phyloP scores from a whole-genome alignment of 2,797 vertebrate genomes.

The Hippopotamyrus pictus region DNA sequence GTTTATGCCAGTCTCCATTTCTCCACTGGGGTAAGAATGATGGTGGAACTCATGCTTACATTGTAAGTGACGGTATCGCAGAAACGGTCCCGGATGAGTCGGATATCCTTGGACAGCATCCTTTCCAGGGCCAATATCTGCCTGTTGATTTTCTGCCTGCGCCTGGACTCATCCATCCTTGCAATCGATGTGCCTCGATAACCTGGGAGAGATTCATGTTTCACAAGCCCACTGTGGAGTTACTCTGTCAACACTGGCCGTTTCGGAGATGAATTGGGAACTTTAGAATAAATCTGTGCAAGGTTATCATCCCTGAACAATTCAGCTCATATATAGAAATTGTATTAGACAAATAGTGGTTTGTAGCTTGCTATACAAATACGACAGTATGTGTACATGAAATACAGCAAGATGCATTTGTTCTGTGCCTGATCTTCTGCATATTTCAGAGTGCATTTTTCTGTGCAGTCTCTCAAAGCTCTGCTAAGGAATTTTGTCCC shows the following conservation, averaged over 20 bases:
- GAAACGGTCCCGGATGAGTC: constrained; percentile 48
- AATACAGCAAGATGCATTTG: neutral
- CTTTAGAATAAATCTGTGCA: neutral
- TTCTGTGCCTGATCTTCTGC: neutral
- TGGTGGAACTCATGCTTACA: constrained; percentile 29
- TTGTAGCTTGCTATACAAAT: neutral
- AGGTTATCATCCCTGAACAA: neutral
- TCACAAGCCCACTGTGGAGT: neutral
- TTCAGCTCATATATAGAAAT: neutral
- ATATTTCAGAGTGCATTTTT: neutral
- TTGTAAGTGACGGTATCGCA: constrained; percentile 59
- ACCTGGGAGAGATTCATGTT: constrained; percentile 28
- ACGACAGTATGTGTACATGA: neutral
- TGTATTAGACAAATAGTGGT: neutral
- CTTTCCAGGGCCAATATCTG: constrained; percentile 44
- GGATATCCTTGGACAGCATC: constrained; percentile 40
- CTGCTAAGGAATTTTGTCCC: neutral
- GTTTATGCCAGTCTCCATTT: neutral
- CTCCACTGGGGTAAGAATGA: neutral
- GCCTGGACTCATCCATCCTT: constrained; percentile 50
- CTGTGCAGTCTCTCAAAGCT: neutral
- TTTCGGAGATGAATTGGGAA: neutral
- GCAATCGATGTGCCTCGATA: constrained; percentile 42
- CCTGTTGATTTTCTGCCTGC: constrained; percentile 41
- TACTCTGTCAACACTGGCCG: neutral